Base-by-base conservation (phyloP, 2,113 vertebrate genomes). In the Etia nguti region DNA sequence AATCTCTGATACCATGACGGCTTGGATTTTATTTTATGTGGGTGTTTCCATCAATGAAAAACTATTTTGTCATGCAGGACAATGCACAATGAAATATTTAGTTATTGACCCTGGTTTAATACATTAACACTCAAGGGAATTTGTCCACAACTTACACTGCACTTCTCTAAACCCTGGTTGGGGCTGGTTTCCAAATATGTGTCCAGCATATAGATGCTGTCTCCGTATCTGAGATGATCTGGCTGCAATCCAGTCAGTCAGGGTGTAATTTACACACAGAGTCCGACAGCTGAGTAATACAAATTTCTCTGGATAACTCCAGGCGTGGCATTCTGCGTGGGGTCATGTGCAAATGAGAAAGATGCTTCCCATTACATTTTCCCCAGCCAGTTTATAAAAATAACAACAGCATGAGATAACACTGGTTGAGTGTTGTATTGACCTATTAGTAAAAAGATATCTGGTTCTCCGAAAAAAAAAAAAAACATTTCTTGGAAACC, bases 91-190 rank as follows among this genome's bases (percentile, higher is more conserved):
- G 29, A 81, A 87, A 80, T 70, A 83, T 84, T 77, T 48, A 68
- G 68, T 29, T 81, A 90, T 89, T 88, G 73, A 90, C 68, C 73
- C 73, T 88, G 73, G 70, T 50, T 90, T 73, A 81, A 84, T 86
- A 86, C 75, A 90, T 73, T 80, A 57, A 85, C 22, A 82, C 88
- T 86, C 55, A 26, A 20, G 79, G 82, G 79, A 82, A 88, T 86
- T 81, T 82, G 18, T 85, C 41, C 60, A 92, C 38, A 81, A 59
- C 79, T 89, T 86, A 43, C 22, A 88, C 4, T 82, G 70, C 59
- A 80, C 34, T 86, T 81, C 41, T 87, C 41, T 15, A 88, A 73
- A 83, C 60, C 50, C 55, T 50, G 38, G 65, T 4, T 5, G 6
- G 5, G 41, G 82, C 57, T 85, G 50, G 29, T 83, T 84, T 85